These are phyloP conservation scores for Bombylius major DNA, from an alignment of 2,888 invertebrate genomes.

Conservation along the genomic window DNA sequence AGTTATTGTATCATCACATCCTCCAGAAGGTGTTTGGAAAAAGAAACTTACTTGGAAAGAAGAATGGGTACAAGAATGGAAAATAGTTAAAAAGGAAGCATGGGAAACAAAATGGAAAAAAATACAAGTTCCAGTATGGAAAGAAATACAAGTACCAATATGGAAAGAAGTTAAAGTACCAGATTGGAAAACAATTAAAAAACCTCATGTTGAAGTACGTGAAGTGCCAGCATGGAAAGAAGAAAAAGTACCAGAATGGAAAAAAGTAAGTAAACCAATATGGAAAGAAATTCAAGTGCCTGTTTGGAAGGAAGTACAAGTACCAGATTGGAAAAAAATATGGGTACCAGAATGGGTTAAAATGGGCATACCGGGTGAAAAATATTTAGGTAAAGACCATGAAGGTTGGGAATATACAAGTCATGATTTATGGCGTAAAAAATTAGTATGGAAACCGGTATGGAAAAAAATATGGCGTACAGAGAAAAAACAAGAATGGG, in stretches of 20 bases:
- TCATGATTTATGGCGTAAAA: slow-evolving; percentile 77
- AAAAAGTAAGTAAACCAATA: slow-evolving; percentile 37
- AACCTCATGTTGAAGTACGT: slow-evolving; percentile 48
- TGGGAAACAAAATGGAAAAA: slow-evolving; percentile 71
- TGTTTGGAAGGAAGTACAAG: slow-evolving; percentile 49
- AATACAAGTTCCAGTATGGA: slow-evolving; percentile 62
- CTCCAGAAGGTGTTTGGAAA: slow-evolving; percentile 61
- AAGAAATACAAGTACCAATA: slow-evolving; percentile 59
- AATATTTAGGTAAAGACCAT: slow-evolving; percentile 66
- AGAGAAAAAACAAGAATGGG: slow-evolving; percentile 63
- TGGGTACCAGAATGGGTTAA: slow-evolving; percentile 51
- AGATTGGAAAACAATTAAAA: slow-evolving; percentile 55
- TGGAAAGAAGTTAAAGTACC: slow-evolving; percentile 64
- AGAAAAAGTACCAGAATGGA: slow-evolving; percentile 55
- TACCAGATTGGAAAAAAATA: slow-evolving; percentile 48
- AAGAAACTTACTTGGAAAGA: slow-evolving; percentile 75
- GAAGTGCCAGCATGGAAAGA: slow-evolving; percentile 65
- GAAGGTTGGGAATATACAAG: slow-evolving; percentile 75
- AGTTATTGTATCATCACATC: slow-evolving; percentile 31
- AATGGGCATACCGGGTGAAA: slow-evolving; percentile 63
- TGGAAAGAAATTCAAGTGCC: slow-evolving; percentile 64
- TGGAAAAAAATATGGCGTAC: slow-evolving; percentile 72
- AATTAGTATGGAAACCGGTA: slow-evolving; percentile 50
- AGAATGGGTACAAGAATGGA: slow-evolving; percentile 58
- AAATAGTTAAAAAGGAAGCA: slow-evolving; percentile 56